A percentile compares a stretch with the other conserved stretches of the same genome.
Evolutionary conservation across 2,113 vertebrate species (phyloP).

Genomic region (Mystacornis crossleyi): DNA sequence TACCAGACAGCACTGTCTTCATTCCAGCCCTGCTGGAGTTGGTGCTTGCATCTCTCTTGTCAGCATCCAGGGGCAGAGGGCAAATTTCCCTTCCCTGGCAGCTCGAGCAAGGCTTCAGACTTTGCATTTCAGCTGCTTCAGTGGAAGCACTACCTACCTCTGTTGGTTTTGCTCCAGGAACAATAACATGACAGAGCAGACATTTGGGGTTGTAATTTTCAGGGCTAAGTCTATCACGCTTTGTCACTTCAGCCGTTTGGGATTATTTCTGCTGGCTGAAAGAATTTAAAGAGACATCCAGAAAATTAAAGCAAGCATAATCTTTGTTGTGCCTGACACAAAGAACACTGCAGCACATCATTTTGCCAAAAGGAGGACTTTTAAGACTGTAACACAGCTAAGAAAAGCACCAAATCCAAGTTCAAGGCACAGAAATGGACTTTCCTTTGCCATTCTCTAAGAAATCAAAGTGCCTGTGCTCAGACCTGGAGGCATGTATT

Average conservation of each 20-base stretch:
- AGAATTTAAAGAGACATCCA: not conserved
- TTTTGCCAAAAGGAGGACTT: not conserved
- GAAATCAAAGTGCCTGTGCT: rapidly evolving
- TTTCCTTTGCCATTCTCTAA: not conserved
- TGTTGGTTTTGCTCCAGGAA: not conserved
- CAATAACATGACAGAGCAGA: not conserved
- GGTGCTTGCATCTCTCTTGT: not conserved
- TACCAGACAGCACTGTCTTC: not conserved
- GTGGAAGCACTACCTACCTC: not conserved
- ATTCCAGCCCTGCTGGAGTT: not conserved
- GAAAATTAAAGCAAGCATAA: not conserved
- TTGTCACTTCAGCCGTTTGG: not conserved
- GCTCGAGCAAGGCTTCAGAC: not conserved
- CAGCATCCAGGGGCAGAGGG: not conserved
- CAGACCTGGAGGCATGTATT: not conserved
- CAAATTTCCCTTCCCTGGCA: not conserved
- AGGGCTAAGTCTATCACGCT: not conserved
- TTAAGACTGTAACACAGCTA: not conserved
- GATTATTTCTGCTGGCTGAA: not conserved
- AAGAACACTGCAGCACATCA: not conserved
- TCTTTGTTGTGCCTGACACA: not conserved
- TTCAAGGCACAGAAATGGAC: not conserved
- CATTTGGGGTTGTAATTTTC: not conserved
- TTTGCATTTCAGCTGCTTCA: not conserved
- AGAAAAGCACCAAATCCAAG: not conserved